These are phyloP conservation scores for Leptoclinus maculatus DNA, from an alignment of 2,797 vertebrate genomes.

Conservation along the genomic window DNA sequence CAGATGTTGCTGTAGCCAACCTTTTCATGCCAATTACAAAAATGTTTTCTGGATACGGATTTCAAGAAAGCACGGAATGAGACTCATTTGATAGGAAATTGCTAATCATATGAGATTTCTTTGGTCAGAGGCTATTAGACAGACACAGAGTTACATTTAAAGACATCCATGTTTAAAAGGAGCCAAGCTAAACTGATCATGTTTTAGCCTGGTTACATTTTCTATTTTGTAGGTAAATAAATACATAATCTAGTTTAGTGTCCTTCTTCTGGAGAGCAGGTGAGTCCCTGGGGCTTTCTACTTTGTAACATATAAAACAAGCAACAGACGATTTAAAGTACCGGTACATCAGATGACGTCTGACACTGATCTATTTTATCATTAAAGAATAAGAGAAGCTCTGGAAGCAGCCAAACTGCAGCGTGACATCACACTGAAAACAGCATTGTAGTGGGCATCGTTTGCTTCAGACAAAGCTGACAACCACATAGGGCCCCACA, in stretches of 20 bases:
- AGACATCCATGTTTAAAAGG: neutral
- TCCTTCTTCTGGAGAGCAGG: conserved; percentile 6
- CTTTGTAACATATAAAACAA: neutral
- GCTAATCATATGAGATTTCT: neutral
- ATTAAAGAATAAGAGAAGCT: neutral
- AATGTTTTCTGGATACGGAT: neutral
- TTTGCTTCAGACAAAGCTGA: neutral
- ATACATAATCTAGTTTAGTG: neutral
- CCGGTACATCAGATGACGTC: neutral
- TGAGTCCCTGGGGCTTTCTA: neutral
- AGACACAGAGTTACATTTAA: neutral
- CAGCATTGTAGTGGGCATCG: neutral
- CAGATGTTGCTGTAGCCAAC: neutral
- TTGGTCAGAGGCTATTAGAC: neutral
- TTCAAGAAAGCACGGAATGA: neutral
- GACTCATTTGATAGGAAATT: neutral
- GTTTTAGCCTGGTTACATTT: neutral
- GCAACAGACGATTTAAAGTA: neutral
- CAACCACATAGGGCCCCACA: neutral
- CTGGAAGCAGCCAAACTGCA: neutral
- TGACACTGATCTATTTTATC: no score
- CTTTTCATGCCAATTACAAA: neutral
- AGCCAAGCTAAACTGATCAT: conserved; percentile 1
- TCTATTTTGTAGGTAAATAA: neutral
- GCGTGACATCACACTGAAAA: neutral